phyloP scores from a whole-genome alignment of 2,888 invertebrate genomes.

The Smittia sp. region DNA sequence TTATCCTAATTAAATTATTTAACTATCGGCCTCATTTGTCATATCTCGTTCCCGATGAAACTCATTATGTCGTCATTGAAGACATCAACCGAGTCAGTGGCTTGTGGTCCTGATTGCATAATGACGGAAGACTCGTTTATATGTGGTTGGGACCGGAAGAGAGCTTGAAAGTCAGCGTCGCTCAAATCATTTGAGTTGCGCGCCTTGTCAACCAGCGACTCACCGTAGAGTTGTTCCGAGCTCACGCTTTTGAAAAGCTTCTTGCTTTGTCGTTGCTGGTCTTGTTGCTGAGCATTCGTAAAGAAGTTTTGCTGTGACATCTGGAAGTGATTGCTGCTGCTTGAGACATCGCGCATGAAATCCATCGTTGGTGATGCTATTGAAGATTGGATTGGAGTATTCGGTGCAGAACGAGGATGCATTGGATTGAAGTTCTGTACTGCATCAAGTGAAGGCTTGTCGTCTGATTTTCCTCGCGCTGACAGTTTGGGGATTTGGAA shows the following conservation, averaged over 20 bases:
- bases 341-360: background rate
- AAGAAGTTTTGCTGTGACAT: conserved; percentile 9
- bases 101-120: background rate
- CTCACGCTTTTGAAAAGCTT: conserved; percentile 34
- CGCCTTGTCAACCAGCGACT: background rate
- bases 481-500: conserved; percentile 86
- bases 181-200: background rate
- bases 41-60: conserved; percentile 44
- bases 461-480: conserved; percentile 57
- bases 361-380: background rate
- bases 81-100: background rate
- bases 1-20: background rate
- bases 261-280: conserved; percentile 22
- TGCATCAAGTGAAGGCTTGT: conserved; percentile 51
- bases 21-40: conserved; percentile 30
- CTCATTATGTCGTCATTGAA: conserved; percentile 25
- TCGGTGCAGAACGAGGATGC: conserved; percentile 46
- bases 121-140: background rate
- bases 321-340: background rate
- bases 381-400: conserved; percentile 19
- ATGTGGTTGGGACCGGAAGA: conserved; percentile 12
- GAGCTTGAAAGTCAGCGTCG: conserved; percentile 30
- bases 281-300: background rate
- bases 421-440: conserved; percentile 48
- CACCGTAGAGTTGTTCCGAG: conserved; percentile 26